A percentile compares a stretch with the other conserved stretches of the same genome.
phyloP scores from a whole-genome alignment of 2,888 invertebrate species.

The Drosophila aldrichi region DNA sequence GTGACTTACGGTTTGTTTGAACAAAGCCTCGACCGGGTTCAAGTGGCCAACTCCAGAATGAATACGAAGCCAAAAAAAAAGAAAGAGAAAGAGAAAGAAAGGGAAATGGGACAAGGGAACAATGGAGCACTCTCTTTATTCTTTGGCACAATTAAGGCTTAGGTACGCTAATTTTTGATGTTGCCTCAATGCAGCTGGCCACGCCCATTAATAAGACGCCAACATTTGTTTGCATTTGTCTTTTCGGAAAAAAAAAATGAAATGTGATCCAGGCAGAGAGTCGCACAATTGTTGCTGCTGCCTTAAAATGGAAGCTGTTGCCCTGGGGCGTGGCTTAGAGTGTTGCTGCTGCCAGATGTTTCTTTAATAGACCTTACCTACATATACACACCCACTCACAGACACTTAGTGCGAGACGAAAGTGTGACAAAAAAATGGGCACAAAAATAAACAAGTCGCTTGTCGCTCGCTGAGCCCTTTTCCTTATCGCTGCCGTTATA shows the following conservation, averaged over 20 bases:
- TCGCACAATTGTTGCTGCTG: slow-evolving; percentile 46
- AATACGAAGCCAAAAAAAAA: background rate
- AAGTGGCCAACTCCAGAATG: slow-evolving; percentile 53
- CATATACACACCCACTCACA: background rate
- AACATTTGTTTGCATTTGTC: slow-evolving; percentile 58
- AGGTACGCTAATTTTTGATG: slow-evolving; percentile 68
- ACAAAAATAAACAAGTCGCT: slow-evolving; percentile 73
- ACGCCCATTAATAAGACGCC: slow-evolving; percentile 51
- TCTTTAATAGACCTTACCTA: slow-evolving; percentile 62
- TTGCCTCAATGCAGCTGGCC: slow-evolving; percentile 47
- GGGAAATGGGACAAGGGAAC: slow-evolving; percentile 5
- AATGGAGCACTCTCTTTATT: slow-evolving; percentile 23
- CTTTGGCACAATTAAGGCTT: slow-evolving; percentile 58
- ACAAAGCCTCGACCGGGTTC: slow-evolving; percentile 45
- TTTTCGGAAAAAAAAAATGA: slow-evolving; percentile 30
- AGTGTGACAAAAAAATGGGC: slow-evolving; percentile 60
- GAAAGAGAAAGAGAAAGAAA: background rate
- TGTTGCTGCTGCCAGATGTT: slow-evolving; percentile 67
- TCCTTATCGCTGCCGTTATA: slow-evolving; percentile 71
- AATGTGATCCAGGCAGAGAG: slow-evolving; percentile 30
- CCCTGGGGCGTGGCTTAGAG: slow-evolving; percentile 49
- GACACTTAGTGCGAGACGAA: slow-evolving; percentile 37
- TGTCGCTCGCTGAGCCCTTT: slow-evolving; percentile 51
- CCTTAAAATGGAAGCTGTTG: slow-evolving; percentile 40
- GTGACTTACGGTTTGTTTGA: slow-evolving; percentile 71